These are phyloP conservation scores for Probosciger aterrimus DNA, from an alignment of 2,113 vertebrate genomes.

Conservation along the genomic window DNA sequence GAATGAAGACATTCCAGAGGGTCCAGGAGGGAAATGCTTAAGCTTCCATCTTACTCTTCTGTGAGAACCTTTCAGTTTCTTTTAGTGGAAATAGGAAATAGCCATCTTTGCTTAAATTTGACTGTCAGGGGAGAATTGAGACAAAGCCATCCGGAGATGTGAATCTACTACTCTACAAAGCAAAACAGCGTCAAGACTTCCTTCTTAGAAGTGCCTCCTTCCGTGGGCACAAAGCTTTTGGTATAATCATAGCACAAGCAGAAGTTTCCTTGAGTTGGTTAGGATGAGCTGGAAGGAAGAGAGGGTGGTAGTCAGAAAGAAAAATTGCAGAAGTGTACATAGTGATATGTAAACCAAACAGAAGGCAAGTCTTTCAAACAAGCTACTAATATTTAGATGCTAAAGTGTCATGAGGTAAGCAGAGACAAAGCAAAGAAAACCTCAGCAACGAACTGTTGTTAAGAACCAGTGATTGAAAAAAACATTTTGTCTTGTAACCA, in stretches of 20 bases:
- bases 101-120: not conserved
- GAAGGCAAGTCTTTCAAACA: not conserved
- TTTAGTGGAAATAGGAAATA: constrained; percentile 1
- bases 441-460: not conserved
- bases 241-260: not conserved
- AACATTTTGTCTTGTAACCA: not conserved
- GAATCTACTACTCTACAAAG: not conserved
- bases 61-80: constrained; percentile 1
- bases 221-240: not conserved
- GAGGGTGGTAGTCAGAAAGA: not conserved
- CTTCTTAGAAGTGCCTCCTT: not conserved
- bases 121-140: not conserved
- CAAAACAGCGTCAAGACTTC: not conserved
- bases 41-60: constrained; percentile 12
- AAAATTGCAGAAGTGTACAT: not conserved
- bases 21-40: constrained; percentile 10
- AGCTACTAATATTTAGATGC: not conserved
- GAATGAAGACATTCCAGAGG: not conserved
- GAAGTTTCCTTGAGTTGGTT: not conserved
- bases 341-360: not conserved
- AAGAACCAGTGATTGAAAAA: not conserved
- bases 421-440: constrained; percentile 18
- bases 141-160: not conserved
- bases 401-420: not conserved
- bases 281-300: not conserved